Base-by-base conservation (phyloP, 2,888 invertebrate genomes). In the Melinopterus prodromus region DNA sequence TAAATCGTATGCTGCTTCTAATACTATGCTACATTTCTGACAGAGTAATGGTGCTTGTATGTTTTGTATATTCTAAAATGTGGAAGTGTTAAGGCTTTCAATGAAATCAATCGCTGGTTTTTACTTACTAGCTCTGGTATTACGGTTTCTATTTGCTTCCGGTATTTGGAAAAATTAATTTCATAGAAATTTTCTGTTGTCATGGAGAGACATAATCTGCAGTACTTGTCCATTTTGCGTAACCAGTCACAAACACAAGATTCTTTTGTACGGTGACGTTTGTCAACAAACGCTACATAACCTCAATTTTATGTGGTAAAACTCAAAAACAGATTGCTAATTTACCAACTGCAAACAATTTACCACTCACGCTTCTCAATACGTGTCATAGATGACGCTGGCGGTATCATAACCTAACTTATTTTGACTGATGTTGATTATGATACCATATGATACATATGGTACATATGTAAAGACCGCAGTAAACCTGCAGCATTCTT, bases 1-100 rank as follows among this genome's bases (percentile, higher is more conserved):
- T 16, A 81, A 80, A 6, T 26, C 71, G 70, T 76, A 79, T 14
- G 81, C 76, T 6, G 69, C 72, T 26, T 77, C 70, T 16, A 81
- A 72, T 12, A 16, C 69, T 12, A 77, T 76, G 4, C 16, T 70
- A 69, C 81, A 81, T 6, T 76, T 26, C 2, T 37, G 15, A 16
- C 81, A 81, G 35, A 81, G 53, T 15, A 26, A 53, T 6, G 71
- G 53, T 1, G 15, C 53, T 15, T 16, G 71, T 12, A 26, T 77
- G 14, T 70, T n/a, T 71, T 6, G 16, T 15, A 77, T 53, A 53
- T 53, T 53, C 53, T 53, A 53, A 53, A 53, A 53, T 9, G 12
- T 53, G 26, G 1, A 7, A 53, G 53, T 9, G 12, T 53, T 53
- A 35, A 12, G 9, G 5, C 53, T 53, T 53, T 53, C 7, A 9